phyloP scores from a whole-genome alignment of 2,888 invertebrate genomes.

The Julus scandinavius region DNA sequence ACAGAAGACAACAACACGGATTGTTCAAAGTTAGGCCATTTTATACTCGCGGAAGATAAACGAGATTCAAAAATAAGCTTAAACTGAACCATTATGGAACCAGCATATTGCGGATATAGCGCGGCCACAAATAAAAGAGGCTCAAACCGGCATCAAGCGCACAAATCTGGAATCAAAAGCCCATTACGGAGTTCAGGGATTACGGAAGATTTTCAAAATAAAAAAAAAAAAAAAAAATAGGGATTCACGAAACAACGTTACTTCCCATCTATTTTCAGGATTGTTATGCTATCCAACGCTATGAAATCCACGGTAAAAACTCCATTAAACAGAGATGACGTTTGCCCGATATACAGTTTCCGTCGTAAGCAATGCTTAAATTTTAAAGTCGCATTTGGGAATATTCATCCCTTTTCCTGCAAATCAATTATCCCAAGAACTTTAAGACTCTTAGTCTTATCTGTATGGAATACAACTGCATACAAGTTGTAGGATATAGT shows the following conservation, averaged over 20 bases:
- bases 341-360: neutral
- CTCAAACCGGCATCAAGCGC: conserved; percentile 7
- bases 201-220: conserved; percentile 7
- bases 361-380: neutral
- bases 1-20: neutral
- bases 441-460: neutral
- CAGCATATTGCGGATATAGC: conserved; percentile 19
- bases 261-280: neutral
- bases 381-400: too few species aligned
- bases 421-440: neutral
- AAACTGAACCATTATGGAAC: conserved; percentile 39
- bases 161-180: conserved; percentile 45
- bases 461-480: too few species aligned
- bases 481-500: too few species aligned
- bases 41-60: conserved; percentile 31
- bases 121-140: conserved; percentile 39
- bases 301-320: neutral
- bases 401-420: neutral
- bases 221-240: neutral
- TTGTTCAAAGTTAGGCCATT: conserved; percentile 22
- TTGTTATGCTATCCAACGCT: neutral
- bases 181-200: conserved; percentile 45
- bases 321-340: neutral
- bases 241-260: neutral
- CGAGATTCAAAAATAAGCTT: conserved; percentile 45